Evolutionary conservation across 2,888 invertebrate species (phyloP).

Genomic region (Drosophila austrosaltans): DNA sequence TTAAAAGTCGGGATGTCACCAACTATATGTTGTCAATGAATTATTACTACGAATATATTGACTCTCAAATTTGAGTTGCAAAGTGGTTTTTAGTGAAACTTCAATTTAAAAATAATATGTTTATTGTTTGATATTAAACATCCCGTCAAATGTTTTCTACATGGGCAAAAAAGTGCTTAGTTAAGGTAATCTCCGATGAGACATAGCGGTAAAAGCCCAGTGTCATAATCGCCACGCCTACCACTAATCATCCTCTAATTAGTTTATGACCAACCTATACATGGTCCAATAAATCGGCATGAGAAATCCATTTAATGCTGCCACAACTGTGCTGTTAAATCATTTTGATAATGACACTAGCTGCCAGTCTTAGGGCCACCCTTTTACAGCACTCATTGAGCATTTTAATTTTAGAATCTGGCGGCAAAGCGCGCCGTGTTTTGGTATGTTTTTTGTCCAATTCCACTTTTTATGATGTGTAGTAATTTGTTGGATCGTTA

Average conservation of each 20-base stretch:
- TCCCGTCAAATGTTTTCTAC: no score
- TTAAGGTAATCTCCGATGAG: no score
- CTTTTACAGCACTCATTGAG: constrained; percentile 24
- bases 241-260: constrained; percentile 59
- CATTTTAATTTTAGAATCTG: constrained; percentile 37
- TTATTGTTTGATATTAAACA: no score
- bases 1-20: no score
- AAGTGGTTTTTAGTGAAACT: no score
- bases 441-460: constrained; percentile 45
- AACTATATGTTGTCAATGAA: no score
- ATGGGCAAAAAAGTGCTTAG: no score
- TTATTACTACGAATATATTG: no score
- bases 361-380: constrained; percentile 15
- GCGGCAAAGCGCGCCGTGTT: constrained; percentile 47
- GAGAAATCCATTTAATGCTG: constrained; percentile 47
- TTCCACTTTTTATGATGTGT: constrained; percentile 81
- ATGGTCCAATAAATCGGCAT: constrained; percentile 49
- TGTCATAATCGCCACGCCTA: constrained; percentile 27
- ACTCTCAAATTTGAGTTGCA: no score
- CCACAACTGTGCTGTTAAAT: constrained; percentile 75
- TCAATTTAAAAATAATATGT: no score
- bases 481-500: constrained; percentile 83
- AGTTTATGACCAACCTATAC: constrained; percentile 8
- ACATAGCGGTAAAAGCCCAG: no score
- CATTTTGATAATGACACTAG: constrained; percentile 68